phyloP scores from a whole-genome alignment of 1,140 invertebrate genomes.

The Panonychus citri region DNA sequence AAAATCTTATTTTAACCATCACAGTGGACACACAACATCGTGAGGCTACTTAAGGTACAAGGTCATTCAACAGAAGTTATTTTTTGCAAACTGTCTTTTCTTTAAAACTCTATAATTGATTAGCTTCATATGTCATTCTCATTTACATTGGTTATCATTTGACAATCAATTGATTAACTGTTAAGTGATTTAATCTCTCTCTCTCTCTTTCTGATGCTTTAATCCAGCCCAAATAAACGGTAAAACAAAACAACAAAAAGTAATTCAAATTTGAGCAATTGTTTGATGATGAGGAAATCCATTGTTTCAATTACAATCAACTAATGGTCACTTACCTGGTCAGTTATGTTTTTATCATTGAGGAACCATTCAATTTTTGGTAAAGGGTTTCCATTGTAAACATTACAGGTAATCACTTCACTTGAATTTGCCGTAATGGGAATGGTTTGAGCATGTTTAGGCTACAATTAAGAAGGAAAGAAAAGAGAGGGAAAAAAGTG shows the following conservation, averaged over 20 bases:
- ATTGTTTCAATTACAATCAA: neutral
- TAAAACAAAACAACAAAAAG: neutral
- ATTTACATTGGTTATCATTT: too few relatives aligned
- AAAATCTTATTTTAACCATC: too few relatives aligned
- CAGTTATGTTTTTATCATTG: conserved; percentile 6
- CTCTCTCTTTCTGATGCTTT: too few relatives aligned
- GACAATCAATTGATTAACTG: too few relatives aligned
- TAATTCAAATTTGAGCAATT: neutral
- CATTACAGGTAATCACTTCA: conserved; percentile 2
- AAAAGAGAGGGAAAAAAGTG: neutral
- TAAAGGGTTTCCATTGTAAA: conserved; percentile 4
- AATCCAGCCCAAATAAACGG: too few relatives aligned
- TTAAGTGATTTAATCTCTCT: too few relatives aligned
- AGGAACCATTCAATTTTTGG: conserved; percentile 6
- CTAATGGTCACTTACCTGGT: neutral
- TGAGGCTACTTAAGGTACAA: too few relatives aligned
- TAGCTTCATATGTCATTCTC: too few relatives aligned
- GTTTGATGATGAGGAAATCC: neutral
- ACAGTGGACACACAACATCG: too few relatives aligned
- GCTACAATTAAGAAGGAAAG: neutral
- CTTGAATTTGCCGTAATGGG: neutral
- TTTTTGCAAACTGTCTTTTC: too few relatives aligned
- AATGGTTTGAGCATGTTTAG: neutral
- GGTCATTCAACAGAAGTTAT: too few relatives aligned
- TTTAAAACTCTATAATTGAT: too few relatives aligned